Evolutionary conservation across 1,140 invertebrate genomes (phyloP), one percentile per base, ranked within the genome.

Genomic region (Orchestia grillus): DNA sequence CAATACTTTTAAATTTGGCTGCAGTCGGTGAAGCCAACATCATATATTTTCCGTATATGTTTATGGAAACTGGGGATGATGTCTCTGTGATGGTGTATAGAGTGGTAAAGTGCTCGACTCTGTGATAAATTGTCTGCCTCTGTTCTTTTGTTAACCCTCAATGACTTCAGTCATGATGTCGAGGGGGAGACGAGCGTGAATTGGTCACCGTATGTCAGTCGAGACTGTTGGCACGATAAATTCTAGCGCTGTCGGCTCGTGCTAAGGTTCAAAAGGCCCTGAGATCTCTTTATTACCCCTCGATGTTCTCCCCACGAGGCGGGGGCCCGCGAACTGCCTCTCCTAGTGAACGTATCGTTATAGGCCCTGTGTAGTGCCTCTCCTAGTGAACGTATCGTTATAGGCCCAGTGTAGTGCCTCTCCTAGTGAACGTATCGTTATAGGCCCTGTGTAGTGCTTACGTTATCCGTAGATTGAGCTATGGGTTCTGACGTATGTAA

Each of bases 131-230:
- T 45, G 95, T 23, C 77, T 87, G 91, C 43, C 95, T 96, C 53
- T 77, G 40, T 41, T 45, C 87, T 90, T 96, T 90, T 57, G 96
- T 96, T 96, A 40, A 87, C 36, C 88, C 88, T 47, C 47, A 91
- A 88, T 90, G 90, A 53, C 87, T 91, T 77, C 62, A 77, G 62
- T 77, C 62, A 77, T 77, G 28, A 77, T 77, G 62, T 28, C 28
- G 62, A 77, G 62, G 62, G 62, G 62, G 62, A 77, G 28, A 77
- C 62, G 62, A 28, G 11, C 62, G 62, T 77, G 62, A 77, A 77
- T 77, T 77, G 62, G 62, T 77, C 62, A 77, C 62, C 62, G 62
- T 77, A 77, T 77, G 62, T 77, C 62, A 77, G 62, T 77, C 62
- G 62, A 77, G 62, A 77, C 62, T 77, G 62, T 77, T 77, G 62